Conservation (phyloP, 37 sponge, comb jelly and placozoan species). For the Eunapius fragilis region DNA sequence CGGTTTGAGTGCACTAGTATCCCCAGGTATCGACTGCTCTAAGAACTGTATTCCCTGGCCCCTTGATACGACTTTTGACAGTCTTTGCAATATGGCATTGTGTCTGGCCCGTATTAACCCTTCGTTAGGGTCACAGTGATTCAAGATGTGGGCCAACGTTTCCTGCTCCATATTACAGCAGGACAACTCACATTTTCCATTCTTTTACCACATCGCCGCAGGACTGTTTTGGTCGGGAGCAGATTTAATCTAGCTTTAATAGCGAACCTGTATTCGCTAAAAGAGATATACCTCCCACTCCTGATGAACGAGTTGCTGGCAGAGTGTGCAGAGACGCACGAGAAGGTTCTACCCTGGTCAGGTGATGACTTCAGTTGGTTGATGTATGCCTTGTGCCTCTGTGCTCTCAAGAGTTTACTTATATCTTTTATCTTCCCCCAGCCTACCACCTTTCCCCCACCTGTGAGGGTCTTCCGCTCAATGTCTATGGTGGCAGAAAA, state of each 20-base stretch:
- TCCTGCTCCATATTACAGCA: no score
- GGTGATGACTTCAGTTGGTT: no score
- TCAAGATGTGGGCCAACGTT: neutral
- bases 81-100: neutral
- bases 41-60: neutral
- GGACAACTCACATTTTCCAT: neutral
- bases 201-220: neutral
- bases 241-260: slow-evolving; percentile 16
- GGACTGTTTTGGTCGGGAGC: slow-evolving; percentile 2
- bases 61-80: neutral
- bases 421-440: neutral
- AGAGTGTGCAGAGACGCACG: neutral
- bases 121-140: neutral
- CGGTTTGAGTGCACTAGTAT: neutral
- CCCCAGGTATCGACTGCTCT: slow-evolving; percentile 8
- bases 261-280: slow-evolving; percentile 1
- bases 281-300: slow-evolving; percentile 2
- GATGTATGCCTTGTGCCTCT: no score
- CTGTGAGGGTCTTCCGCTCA: neutral
- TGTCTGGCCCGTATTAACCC: neutral
- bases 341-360: neutral
- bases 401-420: no score
- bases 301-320: slow-evolving; percentile 12
- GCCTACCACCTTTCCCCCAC: neutral
- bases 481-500: neutral